These are phyloP conservation scores for Scophthalmus maximus DNA, from an alignment of 2,113 vertebrate genomes.

Conservation along the genomic window DNA sequence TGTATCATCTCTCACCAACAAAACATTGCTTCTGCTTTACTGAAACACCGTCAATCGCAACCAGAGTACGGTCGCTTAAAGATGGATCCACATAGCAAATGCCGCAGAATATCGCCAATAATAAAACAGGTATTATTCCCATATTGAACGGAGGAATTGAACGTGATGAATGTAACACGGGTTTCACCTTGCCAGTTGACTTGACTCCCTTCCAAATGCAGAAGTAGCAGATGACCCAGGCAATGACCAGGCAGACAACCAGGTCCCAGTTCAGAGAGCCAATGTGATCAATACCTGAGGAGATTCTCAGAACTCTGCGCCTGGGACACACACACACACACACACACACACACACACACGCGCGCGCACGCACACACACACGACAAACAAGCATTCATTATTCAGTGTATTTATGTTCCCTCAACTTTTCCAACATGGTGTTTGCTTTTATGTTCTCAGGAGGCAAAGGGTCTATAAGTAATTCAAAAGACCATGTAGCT, in stretches of 20 bases:
- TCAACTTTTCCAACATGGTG: background rate
- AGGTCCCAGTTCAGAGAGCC: slow-evolving; percentile 93
- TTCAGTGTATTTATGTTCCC: background rate
- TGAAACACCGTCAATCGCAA: background rate
- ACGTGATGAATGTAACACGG: background rate
- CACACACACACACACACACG: background rate
- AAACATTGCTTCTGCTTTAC: too few relatives aligned
- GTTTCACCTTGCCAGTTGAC: slow-evolving; percentile 92
- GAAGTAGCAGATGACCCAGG: slow-evolving; percentile 96
- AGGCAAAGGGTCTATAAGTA: too few relatives aligned
- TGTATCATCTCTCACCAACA: too few relatives aligned
- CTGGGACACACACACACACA: slow-evolving; percentile 66
- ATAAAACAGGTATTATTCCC: background rate
- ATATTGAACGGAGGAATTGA: background rate
- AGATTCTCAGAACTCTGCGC: slow-evolving; percentile 91
- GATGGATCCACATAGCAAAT: background rate
- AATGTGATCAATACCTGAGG: slow-evolving; percentile 90
- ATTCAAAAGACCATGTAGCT: background rate
- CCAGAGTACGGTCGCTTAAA: background rate
- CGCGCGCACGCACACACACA: slow-evolving; percentile 3
- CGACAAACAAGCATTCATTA: background rate
- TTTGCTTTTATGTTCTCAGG: background rate
- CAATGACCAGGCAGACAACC: slow-evolving; percentile 89
- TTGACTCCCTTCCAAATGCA: slow-evolving; percentile 99
- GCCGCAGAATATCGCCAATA: background rate